A percentile compares a stretch with the other conserved stretches of the same genome.
Evolutionary conservation across 2,888 invertebrate species (phyloP).

Genomic region (Synergus japonicus): DNA sequence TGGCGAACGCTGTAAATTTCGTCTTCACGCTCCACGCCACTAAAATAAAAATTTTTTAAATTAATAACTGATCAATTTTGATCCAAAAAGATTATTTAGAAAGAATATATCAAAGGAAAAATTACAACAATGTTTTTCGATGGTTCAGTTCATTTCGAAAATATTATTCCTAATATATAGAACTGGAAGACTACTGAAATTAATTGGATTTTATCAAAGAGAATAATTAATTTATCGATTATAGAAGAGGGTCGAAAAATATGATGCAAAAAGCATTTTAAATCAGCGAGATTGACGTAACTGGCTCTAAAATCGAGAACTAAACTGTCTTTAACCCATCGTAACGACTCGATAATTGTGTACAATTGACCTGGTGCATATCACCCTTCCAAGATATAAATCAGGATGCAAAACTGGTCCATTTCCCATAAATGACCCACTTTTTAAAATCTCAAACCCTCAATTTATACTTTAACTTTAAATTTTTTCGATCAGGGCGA

Average conservation of each 20-base stretch:
- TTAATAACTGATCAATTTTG: not conserved
- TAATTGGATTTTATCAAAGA: not conserved
- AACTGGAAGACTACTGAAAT: not conserved
- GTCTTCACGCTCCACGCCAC: conserved; percentile 89
- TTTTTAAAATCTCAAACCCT: not conserved
- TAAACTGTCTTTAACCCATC: conserved; percentile 66
- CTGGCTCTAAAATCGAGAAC: conserved; percentile 44
- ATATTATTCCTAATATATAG: not conserved
- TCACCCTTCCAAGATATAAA: conserved; percentile 46
- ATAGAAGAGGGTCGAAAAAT: not conserved
- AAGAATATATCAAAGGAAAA: not conserved
- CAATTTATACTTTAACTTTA: not conserved
- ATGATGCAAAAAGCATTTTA: conserved; percentile 9
- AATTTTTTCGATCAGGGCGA: not conserved
- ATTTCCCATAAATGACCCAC: not conserved
- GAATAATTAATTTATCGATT: not conserved
- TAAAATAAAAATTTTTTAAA: conserved; percentile 73
- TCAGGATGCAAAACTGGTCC: conserved; percentile 6
- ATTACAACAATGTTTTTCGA: not conserved
- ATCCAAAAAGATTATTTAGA: not conserved
- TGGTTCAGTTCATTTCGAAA: not conserved
- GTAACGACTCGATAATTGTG: conserved; percentile 65
- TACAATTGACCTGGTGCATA: conserved; percentile 65
- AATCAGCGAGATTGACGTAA: conserved; percentile 28
- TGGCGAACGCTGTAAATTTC: conserved; percentile 87